A percentile compares a stretch with the other conserved stretches of the same genome.
Evolutionary conservation across 2,113 vertebrate genomes (phyloP).

Genomic region (Osmerus mordax): DNA sequence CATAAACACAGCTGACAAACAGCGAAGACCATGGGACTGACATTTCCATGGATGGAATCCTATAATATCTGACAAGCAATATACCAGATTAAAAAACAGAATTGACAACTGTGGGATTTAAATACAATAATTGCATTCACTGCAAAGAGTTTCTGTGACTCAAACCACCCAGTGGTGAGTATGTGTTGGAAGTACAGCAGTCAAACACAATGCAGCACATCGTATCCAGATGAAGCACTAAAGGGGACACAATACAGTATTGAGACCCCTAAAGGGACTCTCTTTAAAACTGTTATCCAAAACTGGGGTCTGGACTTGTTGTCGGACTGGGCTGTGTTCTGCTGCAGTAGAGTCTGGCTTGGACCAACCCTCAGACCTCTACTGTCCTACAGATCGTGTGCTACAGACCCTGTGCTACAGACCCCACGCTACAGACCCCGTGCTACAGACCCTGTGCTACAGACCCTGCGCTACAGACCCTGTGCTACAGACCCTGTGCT

Average conservation of each 20-base stretch:
- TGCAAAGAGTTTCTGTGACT: too few relatives aligned
- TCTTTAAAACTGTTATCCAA: slow-evolving; percentile 31
- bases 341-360: not conserved
- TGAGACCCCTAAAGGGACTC: slow-evolving; percentile 38
- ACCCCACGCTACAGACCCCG: too few relatives aligned
- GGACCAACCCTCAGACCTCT: too few relatives aligned
- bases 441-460: too few relatives aligned
- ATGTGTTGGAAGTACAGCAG: slow-evolving; percentile 22
- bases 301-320: slow-evolving; percentile 24
- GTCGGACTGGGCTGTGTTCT: slow-evolving; percentile 46
- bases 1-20: slow-evolving; percentile 26
- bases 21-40: slow-evolving; percentile 11
- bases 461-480: too few relatives aligned
- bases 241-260: slow-evolving; percentile 14
- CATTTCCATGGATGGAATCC: slow-evolving; percentile 28
- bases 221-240: too few relatives aligned
- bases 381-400: too few relatives aligned
- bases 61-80: slow-evolving; percentile 58
- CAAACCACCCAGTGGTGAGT: slow-evolving; percentile 11
- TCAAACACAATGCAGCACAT: not conserved
- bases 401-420: too few relatives aligned
- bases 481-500: too few relatives aligned
- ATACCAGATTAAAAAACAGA: slow-evolving; percentile 9
- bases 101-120: slow-evolving; percentile 15
- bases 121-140: slow-evolving; percentile 12